phyloP scores from a whole-genome alignment of 2,888 invertebrate genomes.

The Oeneis ivallda region DNA sequence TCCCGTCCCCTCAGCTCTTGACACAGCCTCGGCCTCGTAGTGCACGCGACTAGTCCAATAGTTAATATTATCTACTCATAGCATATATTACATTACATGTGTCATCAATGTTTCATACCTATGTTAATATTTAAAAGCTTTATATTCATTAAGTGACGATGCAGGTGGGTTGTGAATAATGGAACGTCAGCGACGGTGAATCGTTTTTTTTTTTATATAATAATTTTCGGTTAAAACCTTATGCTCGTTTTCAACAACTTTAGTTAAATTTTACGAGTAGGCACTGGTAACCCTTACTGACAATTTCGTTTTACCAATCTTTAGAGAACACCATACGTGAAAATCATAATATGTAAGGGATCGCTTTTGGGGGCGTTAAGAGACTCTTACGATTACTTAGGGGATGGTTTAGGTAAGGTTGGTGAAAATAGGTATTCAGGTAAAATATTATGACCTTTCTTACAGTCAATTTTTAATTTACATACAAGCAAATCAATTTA shows the following conservation, averaged over 20 bases:
- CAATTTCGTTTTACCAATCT: too few species aligned
- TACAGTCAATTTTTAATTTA: too few species aligned
- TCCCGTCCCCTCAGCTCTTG: constrained; percentile 45
- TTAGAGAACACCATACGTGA: too few species aligned
- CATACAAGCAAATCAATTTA: too few species aligned
- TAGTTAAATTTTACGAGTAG: too few species aligned
- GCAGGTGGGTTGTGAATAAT: constrained; percentile 40
- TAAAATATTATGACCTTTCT: too few species aligned
- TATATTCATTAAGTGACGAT: constrained; percentile 39
- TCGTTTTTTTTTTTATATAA: not conserved
- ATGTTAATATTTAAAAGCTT: constrained; percentile 37
- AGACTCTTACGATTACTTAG: not conserved
- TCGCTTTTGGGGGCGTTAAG: not conserved
- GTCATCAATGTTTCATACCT: constrained; percentile 35
- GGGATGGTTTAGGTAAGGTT: not conserved
- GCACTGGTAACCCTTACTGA: too few species aligned
- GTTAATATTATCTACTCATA: constrained; percentile 29
- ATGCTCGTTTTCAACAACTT: too few species aligned
- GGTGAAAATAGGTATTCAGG: too few species aligned
- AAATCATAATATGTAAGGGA: too few species aligned
- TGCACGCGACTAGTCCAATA: constrained; percentile 32
- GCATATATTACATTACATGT: constrained; percentile 24
- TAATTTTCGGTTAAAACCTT: too few species aligned
- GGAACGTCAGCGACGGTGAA: constrained; percentile 37
- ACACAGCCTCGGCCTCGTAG: constrained; percentile 62